phyloP scores from a whole-genome alignment of 2,113 vertebrate species.

The Microcebus jonahi region DNA sequence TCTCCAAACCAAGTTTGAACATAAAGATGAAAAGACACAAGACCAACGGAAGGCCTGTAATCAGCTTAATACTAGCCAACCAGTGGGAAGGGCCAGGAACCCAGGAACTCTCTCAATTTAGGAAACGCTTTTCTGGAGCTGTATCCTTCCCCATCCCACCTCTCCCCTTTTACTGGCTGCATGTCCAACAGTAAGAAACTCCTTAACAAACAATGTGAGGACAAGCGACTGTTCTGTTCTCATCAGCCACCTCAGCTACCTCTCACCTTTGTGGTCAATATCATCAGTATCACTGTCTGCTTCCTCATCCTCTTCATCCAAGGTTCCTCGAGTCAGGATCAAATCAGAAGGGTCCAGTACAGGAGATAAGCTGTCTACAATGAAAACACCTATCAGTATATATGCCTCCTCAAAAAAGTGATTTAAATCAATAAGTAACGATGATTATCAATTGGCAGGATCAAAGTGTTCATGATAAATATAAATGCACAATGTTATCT shows the following conservation, averaged over 20 bases:
- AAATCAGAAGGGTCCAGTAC: constrained; percentile 90
- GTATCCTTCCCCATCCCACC: not conserved
- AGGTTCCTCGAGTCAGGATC: constrained; percentile 92
- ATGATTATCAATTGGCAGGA: not conserved
- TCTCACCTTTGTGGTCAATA: constrained; percentile 94
- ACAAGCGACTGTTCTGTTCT: not conserved
- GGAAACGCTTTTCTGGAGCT: not conserved
- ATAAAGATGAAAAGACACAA: not conserved
- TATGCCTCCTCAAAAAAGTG: not conserved
- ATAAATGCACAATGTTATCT: not conserved
- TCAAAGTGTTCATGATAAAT: not conserved
- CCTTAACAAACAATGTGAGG: not conserved
- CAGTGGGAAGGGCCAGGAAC: not conserved
- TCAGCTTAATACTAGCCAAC: not conserved
- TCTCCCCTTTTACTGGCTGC: not conserved
- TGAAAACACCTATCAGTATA: constrained; percentile 47
- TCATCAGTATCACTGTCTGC: constrained; percentile 96
- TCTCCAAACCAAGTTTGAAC: not conserved
- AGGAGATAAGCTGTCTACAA: constrained; percentile 73
- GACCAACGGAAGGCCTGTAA: not conserved
- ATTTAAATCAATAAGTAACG: not conserved
- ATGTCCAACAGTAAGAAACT: not conserved
- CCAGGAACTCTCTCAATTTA: not conserved
- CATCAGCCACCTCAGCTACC: not conserved
- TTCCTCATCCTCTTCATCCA: constrained; percentile 88